Conservation (phyloP, 2,113 vertebrate genomes). For the Kobus ellipsiprymnus region DNA sequence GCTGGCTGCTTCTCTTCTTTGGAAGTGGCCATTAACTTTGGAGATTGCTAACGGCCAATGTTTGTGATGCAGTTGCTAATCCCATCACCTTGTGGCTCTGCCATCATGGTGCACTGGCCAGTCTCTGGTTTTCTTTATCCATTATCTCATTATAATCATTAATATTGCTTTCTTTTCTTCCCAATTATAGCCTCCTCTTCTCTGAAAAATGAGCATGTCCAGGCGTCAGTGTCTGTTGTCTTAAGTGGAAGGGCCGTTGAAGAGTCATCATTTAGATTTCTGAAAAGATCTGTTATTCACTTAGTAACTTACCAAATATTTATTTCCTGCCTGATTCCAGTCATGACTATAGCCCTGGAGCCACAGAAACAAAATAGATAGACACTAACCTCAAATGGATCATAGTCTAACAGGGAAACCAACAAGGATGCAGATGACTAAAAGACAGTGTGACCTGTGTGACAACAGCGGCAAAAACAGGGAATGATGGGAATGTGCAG, state of each 20-base stretch:
- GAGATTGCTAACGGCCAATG: neutral
- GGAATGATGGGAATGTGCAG: too few species aligned
- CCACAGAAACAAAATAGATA: neutral
- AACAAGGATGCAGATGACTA: neutral
- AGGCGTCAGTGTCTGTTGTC: neutral
- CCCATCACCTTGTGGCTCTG: neutral
- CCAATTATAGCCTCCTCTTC: neutral
- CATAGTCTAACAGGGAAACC: neutral
- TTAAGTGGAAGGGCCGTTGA: neutral
- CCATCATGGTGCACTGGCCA: neutral
- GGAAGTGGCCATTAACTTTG: neutral
- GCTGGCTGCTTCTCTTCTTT: neutral
- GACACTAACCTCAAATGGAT: neutral
- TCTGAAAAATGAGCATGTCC: neutral
- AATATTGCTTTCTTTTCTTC: neutral
- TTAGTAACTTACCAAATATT: neutral
- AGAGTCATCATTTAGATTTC: neutral
- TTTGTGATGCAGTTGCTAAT: neutral
- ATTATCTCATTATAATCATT: neutral
- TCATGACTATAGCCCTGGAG: neutral
- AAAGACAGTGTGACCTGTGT: neutral
- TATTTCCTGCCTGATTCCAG: neutral
- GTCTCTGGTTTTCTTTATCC: neutral
- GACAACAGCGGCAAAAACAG: neutral
- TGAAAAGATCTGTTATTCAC: neutral